Evolutionary conservation across 2,113 vertebrate genomes (phyloP).

Genomic region (Lathamus discolor): DNA sequence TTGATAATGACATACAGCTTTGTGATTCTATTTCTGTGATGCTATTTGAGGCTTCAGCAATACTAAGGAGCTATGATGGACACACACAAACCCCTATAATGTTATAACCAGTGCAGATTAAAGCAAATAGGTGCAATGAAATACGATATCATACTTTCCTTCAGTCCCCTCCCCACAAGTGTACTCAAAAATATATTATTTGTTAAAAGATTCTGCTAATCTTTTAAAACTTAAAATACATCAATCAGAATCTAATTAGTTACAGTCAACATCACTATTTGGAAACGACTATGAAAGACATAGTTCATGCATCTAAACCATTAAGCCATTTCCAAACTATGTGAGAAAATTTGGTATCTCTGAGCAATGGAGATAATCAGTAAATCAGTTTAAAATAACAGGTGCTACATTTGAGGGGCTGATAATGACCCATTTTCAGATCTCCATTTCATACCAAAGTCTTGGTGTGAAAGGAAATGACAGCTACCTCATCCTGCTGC

Average conservation of each 20-base stretch:
- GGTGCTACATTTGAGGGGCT: not conserved
- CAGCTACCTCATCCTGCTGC: not conserved
- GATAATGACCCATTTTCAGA: not conserved
- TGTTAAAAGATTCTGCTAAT: not conserved
- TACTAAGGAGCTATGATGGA: not conserved
- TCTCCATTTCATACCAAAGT: not conserved
- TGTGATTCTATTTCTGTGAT: not conserved
- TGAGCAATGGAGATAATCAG: not conserved
- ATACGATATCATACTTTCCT: not conserved
- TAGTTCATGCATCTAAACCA: not conserved
- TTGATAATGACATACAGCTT: not conserved
- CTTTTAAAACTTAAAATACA: not conserved
- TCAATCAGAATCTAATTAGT: not conserved
- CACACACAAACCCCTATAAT: not conserved
- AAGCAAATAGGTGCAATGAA: not conserved
- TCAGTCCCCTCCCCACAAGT: not conserved
- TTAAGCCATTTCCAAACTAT: not conserved
- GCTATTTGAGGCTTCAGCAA: not conserved
- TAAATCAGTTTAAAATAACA: not conserved
- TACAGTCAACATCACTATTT: not conserved
- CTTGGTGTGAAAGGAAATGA: not conserved
- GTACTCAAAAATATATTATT: not conserved
- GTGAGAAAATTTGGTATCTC: not conserved
- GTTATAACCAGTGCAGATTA: not conserved
- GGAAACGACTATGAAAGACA: not conserved